Percentiles rank a stretch among this genome's conserved stretches.
These are phyloP conservation scores for Zaprionus capensis DNA, from an alignment of 1,140 invertebrate genomes.

Conservation along the genomic window DNA sequence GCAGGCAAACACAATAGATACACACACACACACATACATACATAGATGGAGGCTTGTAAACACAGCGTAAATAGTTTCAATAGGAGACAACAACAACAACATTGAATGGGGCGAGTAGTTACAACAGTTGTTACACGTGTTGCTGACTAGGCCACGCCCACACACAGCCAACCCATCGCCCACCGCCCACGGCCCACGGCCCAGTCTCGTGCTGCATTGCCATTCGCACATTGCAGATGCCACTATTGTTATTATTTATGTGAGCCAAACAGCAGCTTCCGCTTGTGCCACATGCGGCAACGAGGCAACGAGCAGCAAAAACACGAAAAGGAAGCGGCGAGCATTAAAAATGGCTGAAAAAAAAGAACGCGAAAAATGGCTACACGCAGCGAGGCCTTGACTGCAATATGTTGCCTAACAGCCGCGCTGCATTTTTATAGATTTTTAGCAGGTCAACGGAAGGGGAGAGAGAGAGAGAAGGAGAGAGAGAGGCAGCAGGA, in stretches of 20 bases:
- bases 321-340: conserved; percentile 59
- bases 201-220: conserved; percentile 7
- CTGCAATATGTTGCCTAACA: conserved; percentile 82
- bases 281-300: conserved; percentile 74
- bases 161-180: not conserved
- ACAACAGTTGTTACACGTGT: conserved; percentile 73
- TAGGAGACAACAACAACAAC: conserved; percentile 45
- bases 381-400: conserved; percentile 80
- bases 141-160: conserved; percentile 64
- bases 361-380: conserved; percentile 68
- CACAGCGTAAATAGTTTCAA: conserved; percentile 74
- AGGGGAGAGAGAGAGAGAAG: not conserved
- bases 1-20: conserved; percentile 39
- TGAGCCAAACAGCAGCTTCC: conserved; percentile 81
- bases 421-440: conserved; percentile 70
- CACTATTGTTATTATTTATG: conserved; percentile 78
- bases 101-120: not conserved
- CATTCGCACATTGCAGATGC: conserved; percentile 21
- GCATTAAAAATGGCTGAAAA: conserved; percentile 63
- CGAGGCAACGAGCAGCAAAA: conserved; percentile 53
- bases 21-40: conserved; percentile 23
- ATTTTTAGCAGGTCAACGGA: conserved; percentile 76
- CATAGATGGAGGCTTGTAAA: conserved; percentile 39
- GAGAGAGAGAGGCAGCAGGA: not conserved
- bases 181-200: not conserved